phyloP scores from a whole-genome alignment of 2,888 invertebrate species.

The Cylloceria caligata region DNA sequence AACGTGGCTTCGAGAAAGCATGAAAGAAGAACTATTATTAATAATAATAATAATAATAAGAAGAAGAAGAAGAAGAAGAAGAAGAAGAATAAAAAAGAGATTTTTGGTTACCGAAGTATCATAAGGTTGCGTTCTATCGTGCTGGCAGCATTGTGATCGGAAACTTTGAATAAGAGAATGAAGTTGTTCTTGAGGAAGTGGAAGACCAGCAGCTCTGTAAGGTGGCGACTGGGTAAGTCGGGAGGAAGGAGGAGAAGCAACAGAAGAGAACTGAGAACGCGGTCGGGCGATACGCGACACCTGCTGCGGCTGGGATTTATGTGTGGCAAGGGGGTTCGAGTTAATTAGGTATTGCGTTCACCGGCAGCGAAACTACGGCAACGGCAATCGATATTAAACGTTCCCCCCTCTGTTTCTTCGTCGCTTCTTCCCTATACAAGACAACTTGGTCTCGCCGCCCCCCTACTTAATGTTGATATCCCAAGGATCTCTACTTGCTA shows the following conservation, averaged over 20 bases:
- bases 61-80: neutral
- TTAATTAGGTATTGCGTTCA: slow-evolving; percentile 58
- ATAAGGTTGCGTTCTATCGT: slow-evolving; percentile 7
- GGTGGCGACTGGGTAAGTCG: neutral
- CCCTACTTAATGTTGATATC: slow-evolving; percentile 3
- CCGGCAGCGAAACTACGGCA: slow-evolving; percentile 29
- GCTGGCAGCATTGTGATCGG: slow-evolving; percentile 18
- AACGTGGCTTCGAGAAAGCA: slow-evolving; percentile 22
- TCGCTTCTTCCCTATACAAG: neutral
- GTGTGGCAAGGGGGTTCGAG: slow-evolving; percentile 49
- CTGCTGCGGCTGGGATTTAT: slow-evolving; percentile 65
- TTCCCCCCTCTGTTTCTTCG: neutral
- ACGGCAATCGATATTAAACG: slow-evolving; percentile 54
- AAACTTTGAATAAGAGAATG: neutral
- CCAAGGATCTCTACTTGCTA: slow-evolving; percentile 1
- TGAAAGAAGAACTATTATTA: slow-evolving; percentile 1
- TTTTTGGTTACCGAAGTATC: slow-evolving; percentile 20
- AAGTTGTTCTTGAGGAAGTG: slow-evolving; percentile 38
- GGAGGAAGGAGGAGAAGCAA: neutral
- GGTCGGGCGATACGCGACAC: slow-evolving; percentile 59
- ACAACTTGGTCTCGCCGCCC: neutral
- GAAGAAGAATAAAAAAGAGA: neutral
- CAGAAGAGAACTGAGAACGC: slow-evolving; percentile 42
- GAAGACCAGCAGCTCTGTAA: slow-evolving; percentile 34
- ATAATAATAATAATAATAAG: slow-evolving; percentile 15